Evolutionary conservation across 2,888 invertebrate genomes (phyloP), one percentile per base, ranked within the genome.

Genomic region (Lacanobia oleracea): DNA sequence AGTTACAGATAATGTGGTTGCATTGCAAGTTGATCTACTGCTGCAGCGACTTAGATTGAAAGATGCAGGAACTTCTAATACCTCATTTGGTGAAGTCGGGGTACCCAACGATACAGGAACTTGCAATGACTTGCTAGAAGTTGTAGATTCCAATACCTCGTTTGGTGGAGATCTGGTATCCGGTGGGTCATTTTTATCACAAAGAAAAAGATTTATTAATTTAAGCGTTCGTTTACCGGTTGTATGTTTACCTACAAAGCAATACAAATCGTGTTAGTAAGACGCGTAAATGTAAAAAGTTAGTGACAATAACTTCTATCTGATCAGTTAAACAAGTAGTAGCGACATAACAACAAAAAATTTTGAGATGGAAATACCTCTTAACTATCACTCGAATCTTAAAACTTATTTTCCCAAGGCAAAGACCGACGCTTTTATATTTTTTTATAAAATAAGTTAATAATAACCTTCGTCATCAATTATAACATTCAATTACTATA

Each of bases 1-100:
- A 50, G 16, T 50, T 50, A 50, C n/a, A 51, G 51, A 63, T 63
- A 63, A 63, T 51, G 51, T 63, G 16, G 63, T 63, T 51, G 51
- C 33, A 37, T 51, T 62, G 27, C 50, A 50, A 62, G 62, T 62
- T 62, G 62, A 62, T 62, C 48, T 62, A 27, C 62, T 50, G 62
- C 62, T 62, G 50, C 33, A 50, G 48, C 62, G 62, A 62, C 50
- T 62, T 50, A 62, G n/a, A 63, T 50, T 21, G 16, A 51, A 37
- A 9, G 63, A 51, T 37, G 63, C 50, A 63, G 63, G 51, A 63
- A 63, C 50, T 63, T 63, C 50, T 33, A 51, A 63, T 50, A 40
- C 40, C 40, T 40, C 40, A 40, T 40, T 40, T n/a, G n/a, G n/a
- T n/a, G n/a, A n/a, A n/a, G n/a, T n/a, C n/a, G n/a, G n/a, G n/a